phyloP scores from a whole-genome alignment of 2,797 vertebrate species.

The Tympanoctomys barrerae region DNA sequence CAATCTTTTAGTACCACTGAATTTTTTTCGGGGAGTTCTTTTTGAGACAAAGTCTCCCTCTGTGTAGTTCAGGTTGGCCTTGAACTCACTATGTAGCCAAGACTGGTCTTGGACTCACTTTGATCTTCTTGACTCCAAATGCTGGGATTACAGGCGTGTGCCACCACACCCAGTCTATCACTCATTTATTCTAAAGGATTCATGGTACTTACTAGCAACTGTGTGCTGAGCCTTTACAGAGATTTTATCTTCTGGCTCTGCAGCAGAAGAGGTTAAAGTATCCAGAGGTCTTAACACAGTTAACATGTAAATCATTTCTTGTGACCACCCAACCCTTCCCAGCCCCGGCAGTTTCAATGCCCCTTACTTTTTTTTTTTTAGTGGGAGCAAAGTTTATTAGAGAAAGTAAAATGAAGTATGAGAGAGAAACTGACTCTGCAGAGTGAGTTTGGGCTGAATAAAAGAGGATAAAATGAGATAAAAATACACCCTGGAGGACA shows the following conservation, averaged over 20 bases:
- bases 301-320: not conserved
- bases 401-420: not conserved
- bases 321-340: no score
- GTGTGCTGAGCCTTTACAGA: not conserved
- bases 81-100: not conserved
- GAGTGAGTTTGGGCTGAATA: not conserved
- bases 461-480: not conserved
- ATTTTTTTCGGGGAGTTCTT: not conserved
- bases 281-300: not conserved
- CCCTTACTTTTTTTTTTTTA: not conserved
- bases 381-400: not conserved
- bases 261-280: not conserved
- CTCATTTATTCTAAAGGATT: not conserved
- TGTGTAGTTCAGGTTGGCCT: not conserved
- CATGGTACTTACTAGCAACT: not conserved
- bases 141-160: not conserved
- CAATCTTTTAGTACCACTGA: not conserved
- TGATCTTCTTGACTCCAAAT: not conserved
- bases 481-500: not conserved
- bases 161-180: not conserved
- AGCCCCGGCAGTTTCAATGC: not conserved
- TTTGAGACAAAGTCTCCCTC: not conserved
- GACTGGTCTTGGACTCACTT: not conserved
- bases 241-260: conserved; percentile 46
- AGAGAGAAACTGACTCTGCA: not conserved